These are phyloP conservation scores for Ochropleura plecta DNA, from an alignment of 2,888 invertebrate species.

Conservation along the genomic window DNA sequence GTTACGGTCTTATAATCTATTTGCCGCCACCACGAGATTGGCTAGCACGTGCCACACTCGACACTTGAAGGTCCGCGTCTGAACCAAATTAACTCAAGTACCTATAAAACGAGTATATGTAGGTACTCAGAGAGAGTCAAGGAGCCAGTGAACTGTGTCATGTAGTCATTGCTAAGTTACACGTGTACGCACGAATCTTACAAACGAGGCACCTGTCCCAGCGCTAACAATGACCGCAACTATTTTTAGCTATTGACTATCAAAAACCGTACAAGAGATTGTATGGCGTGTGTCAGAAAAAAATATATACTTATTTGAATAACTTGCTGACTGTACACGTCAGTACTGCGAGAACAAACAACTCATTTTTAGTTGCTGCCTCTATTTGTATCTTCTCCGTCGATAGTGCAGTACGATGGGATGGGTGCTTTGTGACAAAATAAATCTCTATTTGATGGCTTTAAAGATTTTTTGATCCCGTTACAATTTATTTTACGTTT, in stretches of 20 bases:
- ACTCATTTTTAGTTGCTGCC: neutral
- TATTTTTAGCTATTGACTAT: neutral
- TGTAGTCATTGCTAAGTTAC: neutral
- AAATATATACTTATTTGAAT: neutral
- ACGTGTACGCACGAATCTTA: neutral
- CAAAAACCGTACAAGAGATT: neutral
- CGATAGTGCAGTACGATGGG: too few species aligned
- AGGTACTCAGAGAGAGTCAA: neutral
- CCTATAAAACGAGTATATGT: neutral
- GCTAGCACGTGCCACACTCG: slow-evolving; percentile 10
- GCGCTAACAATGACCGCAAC: neutral
- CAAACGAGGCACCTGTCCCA: neutral
- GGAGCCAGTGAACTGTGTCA: slow-evolving; percentile 18
- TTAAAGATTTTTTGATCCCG: neutral
- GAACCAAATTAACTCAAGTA: slow-evolving; percentile 27
- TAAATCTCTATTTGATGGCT: neutral
- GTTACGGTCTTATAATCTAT: slow-evolving; percentile 41
- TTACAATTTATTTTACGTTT: neutral
- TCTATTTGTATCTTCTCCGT: neutral
- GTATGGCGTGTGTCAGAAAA: neutral
- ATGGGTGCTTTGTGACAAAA: neutral
- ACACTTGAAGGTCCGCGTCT: slow-evolving; percentile 18
- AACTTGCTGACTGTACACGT: neutral
- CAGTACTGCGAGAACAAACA: neutral
- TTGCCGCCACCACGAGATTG: slow-evolving; percentile 33